A percentile compares a stretch with the other conserved stretches of the same genome.
phyloP scores from a whole-genome alignment of 2,113 vertebrate genomes.

The Grallaria varia region DNA sequence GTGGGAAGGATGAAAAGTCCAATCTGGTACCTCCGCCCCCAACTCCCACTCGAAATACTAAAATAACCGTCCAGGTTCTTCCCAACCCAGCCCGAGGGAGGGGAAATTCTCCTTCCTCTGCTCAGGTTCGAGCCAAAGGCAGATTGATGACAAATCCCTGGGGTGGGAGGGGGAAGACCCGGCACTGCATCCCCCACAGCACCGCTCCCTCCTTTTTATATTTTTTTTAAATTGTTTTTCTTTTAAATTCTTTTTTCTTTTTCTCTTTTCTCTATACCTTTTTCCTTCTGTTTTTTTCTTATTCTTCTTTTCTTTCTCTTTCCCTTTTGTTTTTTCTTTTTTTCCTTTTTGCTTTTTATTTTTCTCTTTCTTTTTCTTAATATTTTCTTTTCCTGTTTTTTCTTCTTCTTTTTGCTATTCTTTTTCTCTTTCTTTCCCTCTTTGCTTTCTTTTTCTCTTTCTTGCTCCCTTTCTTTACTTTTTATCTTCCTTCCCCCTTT shows the following conservation, averaged over 20 bases:
- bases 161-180: background rate
- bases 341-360: too few relatives aligned
- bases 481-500: too few relatives aligned
- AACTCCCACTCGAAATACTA: background rate
- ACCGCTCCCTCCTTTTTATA: background rate
- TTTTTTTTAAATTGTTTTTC: too few relatives aligned
- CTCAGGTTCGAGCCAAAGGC: background rate
- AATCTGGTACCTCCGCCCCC: background rate
- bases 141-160: background rate
- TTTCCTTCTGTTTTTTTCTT: background rate
- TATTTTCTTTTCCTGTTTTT: too few relatives aligned
- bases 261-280: background rate
- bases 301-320: too few relatives aligned
- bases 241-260: background rate
- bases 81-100: background rate
- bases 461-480: too few relatives aligned
- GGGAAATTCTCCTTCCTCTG: background rate
- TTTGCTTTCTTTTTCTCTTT: background rate
- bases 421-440: background rate
- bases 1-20: background rate
- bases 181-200: background rate
- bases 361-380: background rate
- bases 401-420: background rate
- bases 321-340: background rate
- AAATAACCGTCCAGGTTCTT: constrained; percentile 11